Base-by-base conservation (phyloP, 2,888 invertebrate species). In the Ophion slaviceki region DNA sequence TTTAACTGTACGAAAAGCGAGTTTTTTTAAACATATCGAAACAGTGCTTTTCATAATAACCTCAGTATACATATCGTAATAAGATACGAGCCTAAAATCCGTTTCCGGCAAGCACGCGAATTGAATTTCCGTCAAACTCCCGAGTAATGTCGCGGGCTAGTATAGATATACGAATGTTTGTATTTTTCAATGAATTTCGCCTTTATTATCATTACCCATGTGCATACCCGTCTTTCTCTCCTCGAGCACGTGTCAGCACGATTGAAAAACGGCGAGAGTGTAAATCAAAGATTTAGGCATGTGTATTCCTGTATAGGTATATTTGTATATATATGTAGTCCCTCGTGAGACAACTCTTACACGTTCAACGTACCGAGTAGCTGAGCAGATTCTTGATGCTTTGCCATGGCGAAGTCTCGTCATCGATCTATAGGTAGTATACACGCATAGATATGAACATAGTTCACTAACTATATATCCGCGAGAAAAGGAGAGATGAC, bases 221-320 rank as follows among this genome's bases (percentile, higher is more conserved):
- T 64, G 8, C 68, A 53, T 45, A 40, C 32, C 45, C 36, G 40
- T 45, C 61, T 45, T 47, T 47, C 17, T 68, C 28, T 68, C 11
- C 17, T 7, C 45, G 75, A 66, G 24, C 75, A 87, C 87, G 86
- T 89, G 90, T 88, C 88, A 85, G 80, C 78, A 80, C 75, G 84
- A 87, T 87, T 85, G 81, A 87, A 87, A 89, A 87, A 90, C 90
- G 89, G 87, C 89, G 89, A 86, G 87, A 88, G 87, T 88, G 89
- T 90, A 88, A 90, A 91, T 91, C 85, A 80, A 77, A 82, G 62
- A 57, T 76, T 36, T 47, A 36, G 10, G n/a, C 24, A 59, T 66
- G 45, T 75, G 53, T 66, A 14, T 14, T 53, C 53, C 53, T 14
- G 53, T 53, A 53, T 53, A 53, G 53, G 17, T 14, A 14, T 4